phyloP scores from a whole-genome alignment of 1,140 invertebrate genomes.

The Pogonomyrmex californicus region DNA sequence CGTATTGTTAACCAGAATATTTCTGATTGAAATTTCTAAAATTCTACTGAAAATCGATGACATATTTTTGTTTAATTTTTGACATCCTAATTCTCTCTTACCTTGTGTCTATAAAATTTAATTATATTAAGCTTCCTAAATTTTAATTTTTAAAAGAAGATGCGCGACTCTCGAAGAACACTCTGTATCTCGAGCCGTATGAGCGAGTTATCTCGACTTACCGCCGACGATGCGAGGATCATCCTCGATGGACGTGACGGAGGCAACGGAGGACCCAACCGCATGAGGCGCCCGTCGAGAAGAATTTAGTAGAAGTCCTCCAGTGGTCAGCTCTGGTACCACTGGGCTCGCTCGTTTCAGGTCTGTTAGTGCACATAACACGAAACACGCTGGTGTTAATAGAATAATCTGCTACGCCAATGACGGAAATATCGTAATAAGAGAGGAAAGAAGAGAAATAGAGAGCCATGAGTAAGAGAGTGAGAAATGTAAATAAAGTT shows the following conservation, averaged over 20 bases:
- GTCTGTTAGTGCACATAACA: slow-evolving; percentile 86
- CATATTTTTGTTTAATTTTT: not conserved
- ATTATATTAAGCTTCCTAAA: not conserved
- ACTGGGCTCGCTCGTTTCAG: slow-evolving; percentile 87
- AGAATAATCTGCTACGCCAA: slow-evolving; percentile 71
- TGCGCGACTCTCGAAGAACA: slow-evolving; percentile 29
- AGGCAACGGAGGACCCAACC: slow-evolving; percentile 85
- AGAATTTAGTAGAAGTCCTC: slow-evolving; percentile 87
- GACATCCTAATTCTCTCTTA: not conserved
- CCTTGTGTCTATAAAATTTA: not conserved
- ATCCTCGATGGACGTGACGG: slow-evolving; percentile 87
- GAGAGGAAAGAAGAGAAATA: slow-evolving; percentile 7
- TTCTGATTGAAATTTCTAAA: not conserved
- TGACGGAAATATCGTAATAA: not conserved
- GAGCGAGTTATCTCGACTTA: slow-evolving; percentile 78
- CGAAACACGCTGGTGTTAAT: slow-evolving; percentile 81
- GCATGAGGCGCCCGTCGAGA: slow-evolving; percentile 83
- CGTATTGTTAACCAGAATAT: not conserved
- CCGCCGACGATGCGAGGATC: slow-evolving; percentile 88
- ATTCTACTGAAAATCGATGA: slow-evolving; percentile 1
- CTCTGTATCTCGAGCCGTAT: slow-evolving; percentile 39
- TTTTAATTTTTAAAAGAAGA: not conserved
- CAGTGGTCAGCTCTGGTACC: slow-evolving; percentile 87
- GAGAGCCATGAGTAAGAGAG: slow-evolving; percentile 23
- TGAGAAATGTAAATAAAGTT: not conserved